Evolutionary conservation across 1,140 invertebrate genomes (phyloP), one percentile per base, ranked within the genome.

Genomic region (Battus philenor): DNA sequence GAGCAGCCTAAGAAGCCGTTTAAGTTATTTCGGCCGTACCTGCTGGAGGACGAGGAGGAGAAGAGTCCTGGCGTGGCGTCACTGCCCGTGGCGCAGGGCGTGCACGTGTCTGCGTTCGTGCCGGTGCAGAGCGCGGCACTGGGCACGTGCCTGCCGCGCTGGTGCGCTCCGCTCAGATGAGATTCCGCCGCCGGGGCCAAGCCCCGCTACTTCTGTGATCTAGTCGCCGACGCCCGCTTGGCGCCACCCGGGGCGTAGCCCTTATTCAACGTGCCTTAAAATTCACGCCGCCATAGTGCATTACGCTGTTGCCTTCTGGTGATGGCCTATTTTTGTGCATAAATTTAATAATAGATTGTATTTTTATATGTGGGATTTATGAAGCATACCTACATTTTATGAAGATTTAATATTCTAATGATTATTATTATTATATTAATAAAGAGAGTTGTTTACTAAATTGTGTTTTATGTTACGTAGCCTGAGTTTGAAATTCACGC

Each of bases 1-100:
- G 61, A 65, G 34, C 86, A 64, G 44, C 44, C 61, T 13, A 65
- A 68, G 27, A 86, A 83, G 50, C 78, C 82, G 26, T 87, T 90
- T 36, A 90, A 90, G 61, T 67, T 93, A 10, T 93, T 93, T 73
- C 90, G 92, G 67, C 92, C 80, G 5, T 84, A 80, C 44, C 68
- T 80, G 2, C 39, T 78, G 9, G 79, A 71, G 36, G 76, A 83
- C 15, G 72, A 78, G n/a, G 62, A 69, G 2, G 62, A 72, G 22
- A 68, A 66, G 43, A 53, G 64, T 31, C 73, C 75, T 4, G 52
- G 68, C 7, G 48, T 73, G 31, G 74, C 76, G 6, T 70, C 68
- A 3, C 54, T 75, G 44, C 75, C 74, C 5, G 75, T 77, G 39
- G 46, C 54, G 12, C 59, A 43, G 30, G 72, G 69, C 34, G 54